Conservation (phyloP, 2,888 invertebrate species). For the Acronicta leporina region DNA sequence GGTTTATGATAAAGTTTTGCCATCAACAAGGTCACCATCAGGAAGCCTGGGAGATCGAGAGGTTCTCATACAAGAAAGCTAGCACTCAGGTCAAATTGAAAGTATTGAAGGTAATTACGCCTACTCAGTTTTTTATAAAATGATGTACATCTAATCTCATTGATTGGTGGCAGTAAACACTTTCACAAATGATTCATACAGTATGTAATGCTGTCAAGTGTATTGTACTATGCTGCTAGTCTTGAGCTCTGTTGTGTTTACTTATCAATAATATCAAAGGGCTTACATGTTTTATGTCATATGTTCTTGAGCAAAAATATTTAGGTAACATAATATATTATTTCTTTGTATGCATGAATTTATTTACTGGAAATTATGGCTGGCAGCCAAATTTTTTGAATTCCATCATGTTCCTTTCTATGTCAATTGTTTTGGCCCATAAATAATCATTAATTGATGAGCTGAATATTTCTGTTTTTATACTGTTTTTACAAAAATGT, state of each 20-base stretch:
- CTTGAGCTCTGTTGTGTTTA: constrained; percentile 27
- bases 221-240: constrained; percentile 19
- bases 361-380: constrained; percentile 48
- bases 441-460: constrained; percentile 5
- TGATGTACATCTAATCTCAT: constrained; percentile 48
- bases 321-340: constrained; percentile 2
- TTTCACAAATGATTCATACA: constrained; percentile 57
- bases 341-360: constrained; percentile 20
- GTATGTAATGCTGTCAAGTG: constrained; percentile 37
- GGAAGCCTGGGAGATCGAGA: constrained; percentile 98
- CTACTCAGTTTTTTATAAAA: constrained; percentile 57
- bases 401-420: constrained; percentile 33
- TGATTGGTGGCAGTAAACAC: constrained; percentile 38
- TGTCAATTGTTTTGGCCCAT: constrained; percentile 43
- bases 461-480: background rate
- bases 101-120: constrained; percentile 93
- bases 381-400: constrained; percentile 44
- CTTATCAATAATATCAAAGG: constrained; percentile 14
- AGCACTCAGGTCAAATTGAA: constrained; percentile 96
- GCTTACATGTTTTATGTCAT: constrained; percentile 18
- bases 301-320: constrained; percentile 22
- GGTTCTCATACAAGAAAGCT: constrained; percentile 98
- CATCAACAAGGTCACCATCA: constrained; percentile 95
- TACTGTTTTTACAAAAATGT: background rate
- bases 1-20: constrained; percentile 96